A percentile compares a stretch with the other conserved stretches of the same genome.
Evolutionary conservation across 1,140 invertebrate genomes (phyloP).

Genomic region (Coptotermes formosanus): DNA sequence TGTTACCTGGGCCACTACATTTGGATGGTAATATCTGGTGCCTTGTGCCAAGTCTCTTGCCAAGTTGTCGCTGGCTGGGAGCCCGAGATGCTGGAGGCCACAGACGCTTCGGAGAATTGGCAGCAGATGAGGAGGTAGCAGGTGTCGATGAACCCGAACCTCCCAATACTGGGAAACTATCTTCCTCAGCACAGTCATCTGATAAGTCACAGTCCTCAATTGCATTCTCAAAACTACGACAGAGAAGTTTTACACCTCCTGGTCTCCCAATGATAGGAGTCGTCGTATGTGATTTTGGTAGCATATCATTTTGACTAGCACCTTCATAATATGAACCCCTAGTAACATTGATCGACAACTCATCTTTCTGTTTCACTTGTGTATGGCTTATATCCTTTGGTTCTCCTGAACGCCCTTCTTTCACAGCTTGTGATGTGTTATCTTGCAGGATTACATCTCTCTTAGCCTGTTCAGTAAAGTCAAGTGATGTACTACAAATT

Average conservation of each 20-base stretch:
- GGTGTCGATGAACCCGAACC: conserved; percentile 62
- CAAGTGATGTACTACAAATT: not conserved
- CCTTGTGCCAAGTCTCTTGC: conserved; percentile 20
- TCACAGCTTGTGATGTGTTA: not conserved
- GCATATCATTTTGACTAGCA: not conserved
- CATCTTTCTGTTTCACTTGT: not conserved
- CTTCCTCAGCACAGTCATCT: conserved; percentile 14
- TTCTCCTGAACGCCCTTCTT: not conserved
- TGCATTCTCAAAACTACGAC: conserved; percentile 30
- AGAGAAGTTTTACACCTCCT: conserved; percentile 28
- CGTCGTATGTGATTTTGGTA: not conserved
- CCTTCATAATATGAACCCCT: not conserved
- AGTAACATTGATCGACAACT: not conserved
- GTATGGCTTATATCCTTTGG: not conserved
- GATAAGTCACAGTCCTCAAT: conserved; percentile 26
- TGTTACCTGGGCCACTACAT: conserved; percentile 26
- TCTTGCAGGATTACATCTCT: not conserved
- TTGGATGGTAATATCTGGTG: conserved; percentile 21
- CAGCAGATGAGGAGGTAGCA: conserved; percentile 59
- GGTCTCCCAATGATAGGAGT: not conserved
- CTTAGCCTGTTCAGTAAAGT: not conserved
- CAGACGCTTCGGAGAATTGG: conserved; percentile 63
- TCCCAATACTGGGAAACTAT: conserved; percentile 43
- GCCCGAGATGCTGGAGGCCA: conserved; percentile 49
- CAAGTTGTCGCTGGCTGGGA: conserved; percentile 1